Conservation (phyloP, 2,797 vertebrate genomes). For the Mastacembelus armatus region DNA sequence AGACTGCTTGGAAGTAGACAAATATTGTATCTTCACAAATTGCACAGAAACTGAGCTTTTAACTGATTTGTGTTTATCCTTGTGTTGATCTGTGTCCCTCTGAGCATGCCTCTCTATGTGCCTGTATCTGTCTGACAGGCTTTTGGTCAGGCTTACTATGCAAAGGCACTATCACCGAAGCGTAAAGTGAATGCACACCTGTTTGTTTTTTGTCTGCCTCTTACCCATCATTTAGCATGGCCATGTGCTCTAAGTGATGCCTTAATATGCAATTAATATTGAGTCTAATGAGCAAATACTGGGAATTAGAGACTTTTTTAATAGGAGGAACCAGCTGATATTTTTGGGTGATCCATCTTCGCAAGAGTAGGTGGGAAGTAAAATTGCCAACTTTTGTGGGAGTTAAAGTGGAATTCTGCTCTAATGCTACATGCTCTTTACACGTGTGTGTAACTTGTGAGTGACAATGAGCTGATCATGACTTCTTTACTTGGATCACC, state of each 20-base stretch:
- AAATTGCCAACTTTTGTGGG: slow-evolving; percentile 26
- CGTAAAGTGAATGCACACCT: slow-evolving; percentile 61
- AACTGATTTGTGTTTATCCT: slow-evolving; percentile 59
- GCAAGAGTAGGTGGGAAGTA: background rate
- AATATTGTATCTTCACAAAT: slow-evolving; percentile 43
- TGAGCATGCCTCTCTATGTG: slow-evolving; percentile 27
- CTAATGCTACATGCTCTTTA: background rate
- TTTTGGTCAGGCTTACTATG: slow-evolving; percentile 18
- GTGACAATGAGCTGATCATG: slow-evolving; percentile 32
- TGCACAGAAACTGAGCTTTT: slow-evolving; percentile 45
- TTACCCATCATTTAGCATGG: slow-evolving; percentile 65
- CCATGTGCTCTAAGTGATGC: slow-evolving; percentile 50
- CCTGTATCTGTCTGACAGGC: slow-evolving; percentile 34
- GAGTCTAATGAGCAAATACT: slow-evolving; percentile 50
- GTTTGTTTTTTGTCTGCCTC: slow-evolving; percentile 70
- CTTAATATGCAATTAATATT: slow-evolving; percentile 54
- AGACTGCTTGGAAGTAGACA: slow-evolving; percentile 44
- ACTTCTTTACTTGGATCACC: slow-evolving; percentile 49
- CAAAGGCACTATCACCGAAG: slow-evolving; percentile 36
- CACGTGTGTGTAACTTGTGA: slow-evolving; percentile 14
- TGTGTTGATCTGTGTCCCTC: slow-evolving; percentile 51
- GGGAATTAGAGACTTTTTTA: slow-evolving; percentile 37
- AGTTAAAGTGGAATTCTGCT: slow-evolving; percentile 13
- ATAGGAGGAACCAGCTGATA: slow-evolving; percentile 2
- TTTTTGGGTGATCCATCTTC: slow-evolving; percentile 8